These are phyloP conservation scores for Dendrocincla fuliginosa DNA, from an alignment of 2,797 vertebrate genomes.

Conservation along the genomic window DNA sequence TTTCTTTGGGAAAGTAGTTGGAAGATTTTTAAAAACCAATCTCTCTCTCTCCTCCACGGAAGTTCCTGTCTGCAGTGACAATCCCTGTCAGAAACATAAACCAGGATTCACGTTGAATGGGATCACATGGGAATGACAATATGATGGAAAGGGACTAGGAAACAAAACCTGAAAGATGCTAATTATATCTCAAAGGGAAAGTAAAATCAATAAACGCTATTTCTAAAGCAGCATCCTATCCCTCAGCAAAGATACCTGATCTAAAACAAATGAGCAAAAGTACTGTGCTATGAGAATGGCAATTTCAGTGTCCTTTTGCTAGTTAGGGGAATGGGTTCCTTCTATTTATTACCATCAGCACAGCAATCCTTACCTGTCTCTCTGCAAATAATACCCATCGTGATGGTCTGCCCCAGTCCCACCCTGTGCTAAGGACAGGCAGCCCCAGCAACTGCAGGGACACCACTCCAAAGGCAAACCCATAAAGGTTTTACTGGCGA, in stretches of 20 bases:
- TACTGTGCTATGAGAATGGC: not conserved
- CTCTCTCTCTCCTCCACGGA: not conserved
- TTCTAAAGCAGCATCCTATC: not conserved
- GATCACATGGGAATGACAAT: not conserved
- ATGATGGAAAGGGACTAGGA: constrained; percentile 2
- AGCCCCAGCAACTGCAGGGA: not conserved
- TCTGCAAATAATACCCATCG: not conserved
- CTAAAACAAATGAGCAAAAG: not conserved
- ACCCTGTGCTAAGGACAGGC: not conserved
- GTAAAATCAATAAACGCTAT: constrained; percentile 30
- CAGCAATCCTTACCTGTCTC: not conserved
- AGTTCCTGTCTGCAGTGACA: not conserved
- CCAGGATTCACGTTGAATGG: not conserved
- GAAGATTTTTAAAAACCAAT: constrained; percentile 23
- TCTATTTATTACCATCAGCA: not conserved
- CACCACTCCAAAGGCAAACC: constrained; percentile 1
- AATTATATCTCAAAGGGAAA: constrained; percentile 37
- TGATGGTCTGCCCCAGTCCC: not conserved
- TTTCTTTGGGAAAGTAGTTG: constrained; percentile 1
- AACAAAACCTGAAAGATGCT: constrained; percentile 35
- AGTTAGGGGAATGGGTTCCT: not conserved
- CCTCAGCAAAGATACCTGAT: not conserved
- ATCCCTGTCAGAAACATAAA: not conserved
- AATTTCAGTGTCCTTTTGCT: not conserved
- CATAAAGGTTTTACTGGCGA: not conserved